Percentiles rank a stretch among this genome's conserved stretches.
Conservation (phyloP, 2,888 invertebrate genomes). For the Listrodromus nycthemerus region DNA sequence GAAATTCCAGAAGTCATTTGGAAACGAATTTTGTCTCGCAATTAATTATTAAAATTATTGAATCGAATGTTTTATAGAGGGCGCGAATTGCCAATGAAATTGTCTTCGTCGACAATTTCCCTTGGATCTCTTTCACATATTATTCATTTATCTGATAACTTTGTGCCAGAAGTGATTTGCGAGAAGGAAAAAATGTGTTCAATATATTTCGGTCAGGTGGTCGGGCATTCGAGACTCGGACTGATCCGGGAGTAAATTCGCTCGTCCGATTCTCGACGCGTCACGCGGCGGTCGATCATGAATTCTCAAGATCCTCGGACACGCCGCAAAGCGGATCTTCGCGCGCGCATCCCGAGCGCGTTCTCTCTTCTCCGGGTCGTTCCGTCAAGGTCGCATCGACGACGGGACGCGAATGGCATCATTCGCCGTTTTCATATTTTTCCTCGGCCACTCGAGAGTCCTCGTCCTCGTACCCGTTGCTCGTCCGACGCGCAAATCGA, state of each 20-base stretch:
- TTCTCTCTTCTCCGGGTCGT: constrained; percentile 1
- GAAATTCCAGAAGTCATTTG: too few species aligned
- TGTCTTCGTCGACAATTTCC: background rate
- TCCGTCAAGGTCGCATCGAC: constrained; percentile 22
- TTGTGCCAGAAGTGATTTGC: too few species aligned
- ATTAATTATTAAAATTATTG: constrained; percentile 10
- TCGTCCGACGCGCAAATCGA: constrained; percentile 16
- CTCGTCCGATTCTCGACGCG: constrained; percentile 5
- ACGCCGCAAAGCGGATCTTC: constrained; percentile 38
- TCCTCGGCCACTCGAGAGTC: background rate
- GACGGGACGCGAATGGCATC: constrained; percentile 18
- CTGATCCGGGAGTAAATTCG: background rate
- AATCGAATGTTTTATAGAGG: constrained; percentile 32
- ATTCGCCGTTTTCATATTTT: background rate
- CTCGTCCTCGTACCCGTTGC: background rate
- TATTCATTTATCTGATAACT: too few species aligned
- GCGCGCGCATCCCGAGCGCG: constrained; percentile 21
- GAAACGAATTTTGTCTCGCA: too few species aligned
- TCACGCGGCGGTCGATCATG: constrained; percentile 6
- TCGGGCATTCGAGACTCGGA: constrained; percentile 17
- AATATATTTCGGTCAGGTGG: background rate
- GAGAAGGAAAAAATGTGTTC: background rate
- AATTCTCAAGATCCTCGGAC: constrained; percentile 21
- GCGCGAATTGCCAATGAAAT: background rate
- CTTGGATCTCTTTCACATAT: background rate